phyloP scores from a whole-genome alignment of 2,888 invertebrate species.

The Prionchulus punctatus region DNA sequence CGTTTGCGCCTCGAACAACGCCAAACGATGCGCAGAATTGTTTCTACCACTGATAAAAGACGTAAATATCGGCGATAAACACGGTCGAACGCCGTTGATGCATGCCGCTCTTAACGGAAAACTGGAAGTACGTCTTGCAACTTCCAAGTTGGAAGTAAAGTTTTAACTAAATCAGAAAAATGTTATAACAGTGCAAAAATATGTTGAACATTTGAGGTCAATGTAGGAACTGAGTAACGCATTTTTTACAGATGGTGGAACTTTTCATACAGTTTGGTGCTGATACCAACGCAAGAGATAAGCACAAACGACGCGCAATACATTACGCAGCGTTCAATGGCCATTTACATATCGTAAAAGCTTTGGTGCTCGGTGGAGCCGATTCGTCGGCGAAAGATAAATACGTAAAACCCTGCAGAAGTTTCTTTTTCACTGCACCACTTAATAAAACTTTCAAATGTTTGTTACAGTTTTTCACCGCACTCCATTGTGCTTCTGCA shows the following conservation, averaged over 20 bases:
- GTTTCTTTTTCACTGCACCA: no score
- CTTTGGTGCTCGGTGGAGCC: slow-evolving; percentile 32
- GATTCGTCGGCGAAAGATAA: slow-evolving; percentile 38
- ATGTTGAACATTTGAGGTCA: no score
- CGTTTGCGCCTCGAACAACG: slow-evolving; percentile 38
- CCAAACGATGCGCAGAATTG: slow-evolving; percentile 43
- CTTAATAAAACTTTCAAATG: not conserved
- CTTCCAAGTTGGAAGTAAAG: no score
- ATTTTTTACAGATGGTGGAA: slow-evolving; percentile 37
- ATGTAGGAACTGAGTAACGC: no score
- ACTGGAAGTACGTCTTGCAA: slow-evolving; percentile 36
- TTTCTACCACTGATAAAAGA: slow-evolving; percentile 40
- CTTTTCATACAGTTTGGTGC: slow-evolving; percentile 44
- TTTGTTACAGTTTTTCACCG: slow-evolving; percentile 40
- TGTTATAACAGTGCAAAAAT: no score
- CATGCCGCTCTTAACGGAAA: slow-evolving; percentile 49
- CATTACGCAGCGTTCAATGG: slow-evolving; percentile 50
- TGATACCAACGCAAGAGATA: slow-evolving; percentile 43
- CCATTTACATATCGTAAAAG: slow-evolving; percentile 38
- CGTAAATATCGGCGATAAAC: slow-evolving; percentile 42
- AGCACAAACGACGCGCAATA: slow-evolving; percentile 46
- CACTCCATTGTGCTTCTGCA: slow-evolving; percentile 47
- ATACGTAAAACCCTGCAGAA: slow-evolving; percentile 23
- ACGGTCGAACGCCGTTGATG: slow-evolving; percentile 47
- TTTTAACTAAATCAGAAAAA: not conserved